A percentile compares a stretch with the other conserved stretches of the same genome.
These are phyloP conservation scores for Tychaedon coryphoeus DNA, from an alignment of 2,113 vertebrate genomes.

Conservation along the genomic window DNA sequence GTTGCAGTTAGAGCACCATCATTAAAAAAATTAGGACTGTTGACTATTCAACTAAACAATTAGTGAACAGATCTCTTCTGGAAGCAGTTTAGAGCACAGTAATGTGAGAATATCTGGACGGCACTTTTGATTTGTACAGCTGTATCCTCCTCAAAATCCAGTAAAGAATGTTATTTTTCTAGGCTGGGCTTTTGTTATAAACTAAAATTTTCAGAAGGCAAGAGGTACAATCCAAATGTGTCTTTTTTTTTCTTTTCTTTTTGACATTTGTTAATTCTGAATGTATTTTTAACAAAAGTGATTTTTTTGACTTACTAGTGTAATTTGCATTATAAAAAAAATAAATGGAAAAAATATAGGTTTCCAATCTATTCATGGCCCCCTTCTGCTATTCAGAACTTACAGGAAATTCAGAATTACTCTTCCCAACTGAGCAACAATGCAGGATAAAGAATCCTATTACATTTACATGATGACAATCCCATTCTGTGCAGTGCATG, in stretches of 20 bases:
- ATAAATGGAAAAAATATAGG: slow-evolving; percentile 76
- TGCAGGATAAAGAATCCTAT: slow-evolving; percentile 25
- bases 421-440: slow-evolving; percentile 33
- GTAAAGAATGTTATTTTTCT: slow-evolving; percentile 85
- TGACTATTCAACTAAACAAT: slow-evolving; percentile 69
- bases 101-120: slow-evolving; percentile 71
- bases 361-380: slow-evolving; percentile 71
- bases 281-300: slow-evolving; percentile 86
- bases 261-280: slow-evolving; percentile 82
- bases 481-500: not conserved
- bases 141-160: slow-evolving; percentile 79
- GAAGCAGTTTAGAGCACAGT: slow-evolving; percentile 75
- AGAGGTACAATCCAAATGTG: slow-evolving; percentile 79
- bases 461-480: slow-evolving; percentile 46
- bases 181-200: slow-evolving; percentile 83
- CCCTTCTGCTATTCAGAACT: slow-evolving; percentile 39
- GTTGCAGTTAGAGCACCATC: slow-evolving; percentile 57
- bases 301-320: slow-evolving; percentile 83
- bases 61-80: slow-evolving; percentile 55
- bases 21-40: slow-evolving; percentile 60
- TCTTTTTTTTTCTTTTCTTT: slow-evolving; percentile 55
- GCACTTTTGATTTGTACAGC: slow-evolving; percentile 76
- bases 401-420: not conserved
- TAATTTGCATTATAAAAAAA: slow-evolving; percentile 84
- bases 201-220: slow-evolving; percentile 78